Evolutionary conservation across 2,888 invertebrate species (phyloP), one percentile per base, ranked within the genome.

Genomic region (Nemotelus nigrinus): DNA sequence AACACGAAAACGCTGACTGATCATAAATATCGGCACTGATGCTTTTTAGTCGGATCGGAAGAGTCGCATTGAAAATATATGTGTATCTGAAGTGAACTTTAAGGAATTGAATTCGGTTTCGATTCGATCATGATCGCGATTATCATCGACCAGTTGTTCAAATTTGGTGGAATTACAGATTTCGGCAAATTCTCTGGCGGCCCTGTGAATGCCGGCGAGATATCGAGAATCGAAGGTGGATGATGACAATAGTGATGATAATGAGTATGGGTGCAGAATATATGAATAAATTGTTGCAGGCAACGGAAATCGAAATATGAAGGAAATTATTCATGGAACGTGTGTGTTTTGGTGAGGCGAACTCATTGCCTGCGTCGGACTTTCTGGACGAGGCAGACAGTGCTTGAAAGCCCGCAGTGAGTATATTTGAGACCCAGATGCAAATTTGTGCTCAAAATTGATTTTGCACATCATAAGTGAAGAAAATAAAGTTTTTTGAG

Each of bases 1-100:
- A 78, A 79, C 79, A 77, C 47, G 76, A 77, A 79, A 78, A 78
- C 74, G 65, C 78, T 77, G 77, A 65, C 78, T 78, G 79, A 79
- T 79, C 79, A 79, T 79, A 79, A 79, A 79, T 79, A 78, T 79
- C 60, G 68, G 44, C 60, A 60, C 50, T 76, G 65, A 63, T 74
- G 63, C 60, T 74, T 74, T 60, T 70, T 41, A 70, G 55, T 70
- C 39, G 45, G 10, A 25, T 25, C 45, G 65, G n/a, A 65, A 67
- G 63, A n/a, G 6, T 64, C 60, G 74, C 63, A 74, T 74, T 74
- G 74, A 48, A 74, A 74, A 74, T 50, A 60, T 74, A 48, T 63
- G 74, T 39, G 41, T 50, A 67, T n/a, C 47, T 25, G 50, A 68
- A 48, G 48, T 25, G 47, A 48, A 47, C 60, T 70, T 55, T 70